These are phyloP conservation scores for Drosophila bocqueti DNA, from an alignment of 1,140 invertebrate species.

Conservation along the genomic window DNA sequence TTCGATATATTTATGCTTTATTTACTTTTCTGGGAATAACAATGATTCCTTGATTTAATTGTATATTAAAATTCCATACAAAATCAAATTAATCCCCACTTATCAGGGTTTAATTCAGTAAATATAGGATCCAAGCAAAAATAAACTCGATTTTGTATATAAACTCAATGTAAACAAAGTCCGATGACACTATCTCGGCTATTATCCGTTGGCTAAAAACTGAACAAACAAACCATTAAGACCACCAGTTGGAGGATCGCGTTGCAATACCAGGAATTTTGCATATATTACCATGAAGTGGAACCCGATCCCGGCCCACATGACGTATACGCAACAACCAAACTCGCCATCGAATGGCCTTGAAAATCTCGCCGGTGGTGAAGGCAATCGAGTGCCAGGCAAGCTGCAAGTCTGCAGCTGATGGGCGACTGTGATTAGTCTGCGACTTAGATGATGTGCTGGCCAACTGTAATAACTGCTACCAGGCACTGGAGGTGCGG, in stretches of 20 bases:
- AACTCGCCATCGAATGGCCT: slow-evolving; percentile 21
- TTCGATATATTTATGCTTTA: no score
- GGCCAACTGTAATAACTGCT: slow-evolving; percentile 76
- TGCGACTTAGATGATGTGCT: slow-evolving; percentile 47
- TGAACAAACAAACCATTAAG: slow-evolving; percentile 47
- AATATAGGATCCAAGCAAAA: not conserved
- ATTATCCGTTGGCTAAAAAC: slow-evolving; percentile 3
- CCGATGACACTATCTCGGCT: not conserved
- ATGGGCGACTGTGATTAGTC: slow-evolving; percentile 42
- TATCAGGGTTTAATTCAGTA: not conserved
- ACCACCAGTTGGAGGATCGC: slow-evolving; percentile 32
- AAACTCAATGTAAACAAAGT: not conserved
- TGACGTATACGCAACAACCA: slow-evolving; percentile 66
- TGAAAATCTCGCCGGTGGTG: slow-evolving; percentile 6
- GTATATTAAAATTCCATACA: not conserved
- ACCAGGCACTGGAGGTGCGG: slow-evolving; percentile 63
- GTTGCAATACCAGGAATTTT: slow-evolving; percentile 66
- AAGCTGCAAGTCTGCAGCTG: slow-evolving; percentile 32
- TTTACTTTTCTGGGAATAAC: not conserved
- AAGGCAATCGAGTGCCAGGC: slow-evolving; percentile 45
- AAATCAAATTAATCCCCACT: not conserved
- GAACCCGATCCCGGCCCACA: slow-evolving; percentile 27
- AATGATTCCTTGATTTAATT: not conserved
- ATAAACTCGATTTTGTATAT: not conserved
- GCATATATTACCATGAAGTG: slow-evolving; percentile 60